Conservation (phyloP, 2,113 vertebrate genomes). For the Sebastes schlegelii region DNA sequence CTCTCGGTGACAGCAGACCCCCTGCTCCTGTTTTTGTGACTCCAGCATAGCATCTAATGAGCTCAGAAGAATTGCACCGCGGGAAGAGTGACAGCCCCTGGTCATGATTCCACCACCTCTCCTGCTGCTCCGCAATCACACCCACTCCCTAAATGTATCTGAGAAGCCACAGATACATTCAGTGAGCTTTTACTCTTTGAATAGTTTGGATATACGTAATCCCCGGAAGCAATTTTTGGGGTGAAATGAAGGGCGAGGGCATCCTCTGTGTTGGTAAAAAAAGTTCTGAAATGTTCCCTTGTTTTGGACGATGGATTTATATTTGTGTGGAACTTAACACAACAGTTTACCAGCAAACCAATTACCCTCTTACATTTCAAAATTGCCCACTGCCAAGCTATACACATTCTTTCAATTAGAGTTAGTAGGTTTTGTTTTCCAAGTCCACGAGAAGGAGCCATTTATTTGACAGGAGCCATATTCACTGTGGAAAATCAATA, state of each 20-base stretch:
- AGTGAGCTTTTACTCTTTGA: constrained; percentile 26
- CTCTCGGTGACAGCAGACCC: constrained; percentile 55
- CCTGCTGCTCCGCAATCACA: constrained; percentile 60
- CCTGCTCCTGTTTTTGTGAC: constrained; percentile 61
- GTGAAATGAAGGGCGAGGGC: neutral
- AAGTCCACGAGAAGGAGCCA: neutral
- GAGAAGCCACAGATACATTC: constrained; percentile 33
- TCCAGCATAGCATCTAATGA: constrained; percentile 71
- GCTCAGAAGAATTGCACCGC: constrained; percentile 72
- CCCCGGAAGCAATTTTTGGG: constrained; percentile 20
- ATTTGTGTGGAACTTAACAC: neutral
- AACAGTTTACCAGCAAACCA: constrained; percentile 3
- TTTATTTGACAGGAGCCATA: constrained; percentile 2
- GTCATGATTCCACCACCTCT: constrained; percentile 65
- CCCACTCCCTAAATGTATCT: constrained; percentile 54
- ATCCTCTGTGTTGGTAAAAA: neutral
- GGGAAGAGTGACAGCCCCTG: constrained; percentile 72
- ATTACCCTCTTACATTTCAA: neutral
- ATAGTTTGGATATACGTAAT: constrained; percentile 11
- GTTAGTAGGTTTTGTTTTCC: neutral
- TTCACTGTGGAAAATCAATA: constrained; percentile 13
- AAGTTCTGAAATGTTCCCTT: neutral
- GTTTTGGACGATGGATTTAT: neutral
- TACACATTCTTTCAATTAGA: constrained; percentile 10
- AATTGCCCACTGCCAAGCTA: neutral